Evolutionary conservation across 1,140 invertebrate genomes (phyloP), one percentile per base, ranked within the genome.

Genomic region (Drosophila virilis): DNA sequence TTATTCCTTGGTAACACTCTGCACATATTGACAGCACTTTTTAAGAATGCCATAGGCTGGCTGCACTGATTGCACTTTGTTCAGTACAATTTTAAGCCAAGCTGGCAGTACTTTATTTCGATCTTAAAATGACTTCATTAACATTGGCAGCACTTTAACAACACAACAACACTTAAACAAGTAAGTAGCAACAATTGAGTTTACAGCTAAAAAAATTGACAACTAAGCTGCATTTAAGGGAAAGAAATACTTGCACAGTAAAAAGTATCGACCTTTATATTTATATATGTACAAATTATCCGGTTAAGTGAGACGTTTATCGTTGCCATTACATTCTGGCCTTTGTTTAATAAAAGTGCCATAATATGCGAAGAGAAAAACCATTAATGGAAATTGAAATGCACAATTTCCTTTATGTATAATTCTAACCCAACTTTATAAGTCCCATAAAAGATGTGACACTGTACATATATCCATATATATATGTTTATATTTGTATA

Each of bases 391-490:
- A 37, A 22, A 67, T 5, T 35, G n/a, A 58, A 40, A 37, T 1
- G 15, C 12, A 15, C 1, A n/a, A 42, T 42, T 59, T 52, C 12
- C 2, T 8, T 15, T 50, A 65, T 55, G 66, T 51, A 72, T 43
- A 28, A n/a, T 46, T 61, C 48, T 61, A 77, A 68, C 45, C 70
- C 45, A 76, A 68, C 38, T 81, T 86, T 86, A 85, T 82, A 76
- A 64, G 71, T 54, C 38, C 40, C 71, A 85, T 86, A 86, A 86
- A 86, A 78, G 42, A 55, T 77, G 9, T 28, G n/a, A 8, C 37
- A 62, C 12, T 28, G 22, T 28, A 28, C 22, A 50, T 46, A 60
- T 68, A 45, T 28, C 5, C 10, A n/a, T 8, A 60, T 37, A 28
- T 17, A 17, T 1, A 40, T 22, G 57, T 61, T 35, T 51, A 43